Conservation (phyloP, 2,797 vertebrate species). For the Xenopus petersii region DNA sequence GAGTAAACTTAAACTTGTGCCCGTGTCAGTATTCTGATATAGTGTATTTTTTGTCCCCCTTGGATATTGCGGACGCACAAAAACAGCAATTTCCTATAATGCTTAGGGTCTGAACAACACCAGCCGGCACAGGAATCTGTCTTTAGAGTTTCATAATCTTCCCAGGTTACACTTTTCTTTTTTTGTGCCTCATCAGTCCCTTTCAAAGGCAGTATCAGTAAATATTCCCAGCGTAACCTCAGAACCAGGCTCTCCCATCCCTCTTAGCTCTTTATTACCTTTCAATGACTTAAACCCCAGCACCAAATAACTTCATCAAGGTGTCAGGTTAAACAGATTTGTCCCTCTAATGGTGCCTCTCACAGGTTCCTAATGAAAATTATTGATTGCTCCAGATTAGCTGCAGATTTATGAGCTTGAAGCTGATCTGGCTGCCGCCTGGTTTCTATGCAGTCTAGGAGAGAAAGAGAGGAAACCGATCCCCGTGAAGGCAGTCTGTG, state of each 20-base stretch:
- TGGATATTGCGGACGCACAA: background rate
- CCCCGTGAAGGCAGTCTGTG: constrained; percentile 19
- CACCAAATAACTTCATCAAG: constrained; percentile 81
- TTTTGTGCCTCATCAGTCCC: constrained; percentile 51
- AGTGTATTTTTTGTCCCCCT: too few relatives aligned
- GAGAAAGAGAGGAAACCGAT: constrained; percentile 2
- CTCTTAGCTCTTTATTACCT: constrained; percentile 75
- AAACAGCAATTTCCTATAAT: constrained; percentile 37
- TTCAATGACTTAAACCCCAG: constrained; percentile 73
- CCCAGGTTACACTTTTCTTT: constrained; percentile 50
- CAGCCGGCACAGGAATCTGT: constrained; percentile 12
- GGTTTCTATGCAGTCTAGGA: constrained; percentile 64
- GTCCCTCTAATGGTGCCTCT: constrained; percentile 73
- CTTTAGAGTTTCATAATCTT: constrained; percentile 27
- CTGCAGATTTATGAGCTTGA: constrained; percentile 78
- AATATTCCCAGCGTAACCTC: constrained; percentile 45
- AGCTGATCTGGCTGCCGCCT: constrained; percentile 74
- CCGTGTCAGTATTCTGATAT: too few relatives aligned
- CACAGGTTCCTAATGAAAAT: constrained; percentile 82
- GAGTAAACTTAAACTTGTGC: too few relatives aligned
- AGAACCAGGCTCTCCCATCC: constrained; percentile 52
- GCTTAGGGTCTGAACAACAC: constrained; percentile 46
- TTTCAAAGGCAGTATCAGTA: constrained; percentile 52
- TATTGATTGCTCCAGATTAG: constrained; percentile 79
- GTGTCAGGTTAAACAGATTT: constrained; percentile 81